Base-by-base conservation (phyloP, 2,888 invertebrate genomes). In the Leptogaster cylindrica region DNA sequence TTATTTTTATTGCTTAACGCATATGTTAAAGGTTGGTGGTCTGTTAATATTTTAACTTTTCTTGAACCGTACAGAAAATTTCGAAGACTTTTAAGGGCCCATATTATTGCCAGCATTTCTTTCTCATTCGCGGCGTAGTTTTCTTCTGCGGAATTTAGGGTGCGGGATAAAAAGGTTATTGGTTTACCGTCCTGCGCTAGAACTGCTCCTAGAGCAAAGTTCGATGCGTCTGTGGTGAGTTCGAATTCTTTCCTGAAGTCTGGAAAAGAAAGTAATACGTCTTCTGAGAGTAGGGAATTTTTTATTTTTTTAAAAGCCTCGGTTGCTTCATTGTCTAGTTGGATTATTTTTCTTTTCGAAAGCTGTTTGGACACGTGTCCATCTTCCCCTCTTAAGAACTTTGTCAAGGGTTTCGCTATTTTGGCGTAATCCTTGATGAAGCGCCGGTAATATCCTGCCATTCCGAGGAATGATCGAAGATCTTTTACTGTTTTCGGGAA, bases 381-480 rank as follows among this genome's bases (percentile, higher is more conserved):
- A 10, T 70, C 68, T 39, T 71, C 69, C 16, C 71, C 71, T 69
- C 68, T 55, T 1, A 70, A 18, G 16, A 68, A 31, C 16, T 41
- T 27, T 18, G 68, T 66, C 4, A 71, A 44, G 0, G 67, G 68
- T 18, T 71, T 69, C 6, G 68, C 66, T 18, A n/a, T n/a, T n/a
- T n/a, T n/a, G n/a, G n/a, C n/a, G n/a, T n/a, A n/a, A n/a, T n/a
- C n/a, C n/a, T n/a, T n/a, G n/a, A n/a, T n/a, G n/a, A n/a, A n/a
- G n/a, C n/a, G n/a, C n/a, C n/a, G n/a, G n/a, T n/a, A n/a, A n/a
- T n/a, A n/a, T n/a, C n/a, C n/a, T n/a, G n/a, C n/a, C n/a, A n/a
- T n/a, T n/a, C n/a, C n/a, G n/a, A n/a, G n/a, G n/a, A n/a, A n/a
- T n/a, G n/a, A n/a, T n/a, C n/a, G n/a, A n/a, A n/a, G n/a, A n/a